A percentile compares a stretch with the other conserved stretches of the same genome.
Conservation (phyloP, 2,888 invertebrate species). For the Branchellion lobata region DNA sequence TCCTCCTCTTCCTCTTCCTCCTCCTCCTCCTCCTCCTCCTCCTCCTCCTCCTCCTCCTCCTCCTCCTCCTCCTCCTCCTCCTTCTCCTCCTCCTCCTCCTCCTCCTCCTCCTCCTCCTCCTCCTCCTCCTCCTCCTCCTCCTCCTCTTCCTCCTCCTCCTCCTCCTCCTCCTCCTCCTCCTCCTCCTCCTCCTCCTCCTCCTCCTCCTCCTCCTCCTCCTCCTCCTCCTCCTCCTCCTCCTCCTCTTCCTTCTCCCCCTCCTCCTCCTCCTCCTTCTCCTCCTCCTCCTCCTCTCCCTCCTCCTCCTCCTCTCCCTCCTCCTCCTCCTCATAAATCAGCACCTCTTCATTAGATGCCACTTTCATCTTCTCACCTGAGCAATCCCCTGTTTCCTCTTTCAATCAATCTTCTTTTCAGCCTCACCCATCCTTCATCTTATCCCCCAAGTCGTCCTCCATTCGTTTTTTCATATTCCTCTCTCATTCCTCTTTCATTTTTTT, state of each 20-base stretch:
- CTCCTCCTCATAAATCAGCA: no score
- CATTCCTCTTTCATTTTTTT: no score
- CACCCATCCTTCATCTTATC: no score
- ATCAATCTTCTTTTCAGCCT: not conserved
- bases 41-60: not conserved
- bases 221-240: slow-evolving; percentile 5
- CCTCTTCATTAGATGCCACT: not conserved
- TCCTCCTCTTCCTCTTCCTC: slow-evolving; percentile 4
- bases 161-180: not conserved
- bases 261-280: not conserved
- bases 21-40: not conserved
- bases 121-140: not conserved
- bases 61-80: not conserved
- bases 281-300: not conserved
- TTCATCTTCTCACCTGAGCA: not conserved
- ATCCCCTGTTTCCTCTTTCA: not conserved
- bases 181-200: not conserved
- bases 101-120: not conserved
- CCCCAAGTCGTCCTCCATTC: no score
- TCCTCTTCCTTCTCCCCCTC: not conserved
- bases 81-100: not conserved
- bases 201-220: not conserved
- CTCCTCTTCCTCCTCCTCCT: slow-evolving; percentile 8
- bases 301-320: not conserved
- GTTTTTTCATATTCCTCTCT: no score